Percentiles rank a stretch among this genome's conserved stretches.
Conservation (phyloP, 92 coral and sea anemone genomes). For the Montipora capitata region DNA sequence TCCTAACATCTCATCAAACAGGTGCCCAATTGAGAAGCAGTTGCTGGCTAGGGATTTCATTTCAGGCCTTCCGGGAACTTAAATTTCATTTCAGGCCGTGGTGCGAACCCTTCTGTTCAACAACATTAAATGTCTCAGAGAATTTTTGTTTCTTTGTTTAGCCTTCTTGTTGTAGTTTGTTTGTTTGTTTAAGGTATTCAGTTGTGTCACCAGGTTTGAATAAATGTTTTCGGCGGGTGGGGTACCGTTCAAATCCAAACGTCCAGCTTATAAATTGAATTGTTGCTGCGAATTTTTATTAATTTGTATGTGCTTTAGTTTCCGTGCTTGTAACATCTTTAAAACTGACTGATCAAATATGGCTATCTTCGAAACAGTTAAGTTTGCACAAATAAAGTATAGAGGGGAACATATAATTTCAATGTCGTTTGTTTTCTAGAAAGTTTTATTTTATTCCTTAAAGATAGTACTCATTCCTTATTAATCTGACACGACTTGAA, state of each 20-base stretch:
- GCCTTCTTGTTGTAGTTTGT: neutral
- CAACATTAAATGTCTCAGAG: too few relatives aligned
- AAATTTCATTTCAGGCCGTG: too few relatives aligned
- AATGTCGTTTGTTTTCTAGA: neutral
- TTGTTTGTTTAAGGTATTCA: neutral
- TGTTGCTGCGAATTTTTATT: neutral
- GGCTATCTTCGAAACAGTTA: neutral
- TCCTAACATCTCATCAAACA: too few relatives aligned
- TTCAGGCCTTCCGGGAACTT: too few relatives aligned
- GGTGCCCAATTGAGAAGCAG: too few relatives aligned
- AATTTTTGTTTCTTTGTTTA: too few relatives aligned
- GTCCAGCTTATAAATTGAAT: constrained; percentile 3
- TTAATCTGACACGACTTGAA: too few relatives aligned
- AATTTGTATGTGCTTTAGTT: neutral
- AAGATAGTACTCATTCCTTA: too few relatives aligned
- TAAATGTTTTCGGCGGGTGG: neutral
- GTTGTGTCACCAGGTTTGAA: neutral
- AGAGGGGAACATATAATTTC: neutral
- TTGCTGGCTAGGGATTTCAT: too few relatives aligned
- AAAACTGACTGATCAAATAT: neutral
- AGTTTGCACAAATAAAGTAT: neutral
- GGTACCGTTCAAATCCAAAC: neutral
- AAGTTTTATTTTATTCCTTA: too few relatives aligned
- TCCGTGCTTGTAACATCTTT: neutral
- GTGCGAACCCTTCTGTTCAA: too few relatives aligned